A percentile compares a stretch with the other conserved stretches of the same genome.
Evolutionary conservation across 2,797 vertebrate species (phyloP).

Genomic region (Benthosema pterotum): DNA sequence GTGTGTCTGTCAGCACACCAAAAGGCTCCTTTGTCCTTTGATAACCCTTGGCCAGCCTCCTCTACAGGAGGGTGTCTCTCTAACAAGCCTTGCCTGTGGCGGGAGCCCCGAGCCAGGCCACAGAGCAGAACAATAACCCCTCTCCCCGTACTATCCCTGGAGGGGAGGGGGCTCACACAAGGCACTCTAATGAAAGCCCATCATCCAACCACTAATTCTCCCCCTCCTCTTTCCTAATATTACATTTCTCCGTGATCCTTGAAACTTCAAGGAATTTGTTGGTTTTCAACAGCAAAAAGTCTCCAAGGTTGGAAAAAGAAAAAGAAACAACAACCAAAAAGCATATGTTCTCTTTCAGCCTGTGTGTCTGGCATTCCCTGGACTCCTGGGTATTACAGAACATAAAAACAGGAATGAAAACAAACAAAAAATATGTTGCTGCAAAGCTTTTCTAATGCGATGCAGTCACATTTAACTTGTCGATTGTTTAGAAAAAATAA

Average conservation of each 20-base stretch:
- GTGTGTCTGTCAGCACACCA: constrained; percentile 76
- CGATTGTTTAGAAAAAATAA: too few species aligned
- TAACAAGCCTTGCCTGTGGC: constrained; percentile 68
- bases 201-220: constrained; percentile 5
- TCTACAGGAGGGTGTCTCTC: constrained; percentile 72
- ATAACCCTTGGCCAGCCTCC: constrained; percentile 71
- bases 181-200: constrained; percentile 67
- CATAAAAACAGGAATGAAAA: constrained; percentile 43
- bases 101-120: constrained; percentile 62
- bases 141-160: constrained; percentile 43
- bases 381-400: constrained; percentile 47
- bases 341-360: too few species aligned
- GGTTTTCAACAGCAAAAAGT: constrained; percentile 39
- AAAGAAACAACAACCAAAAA: too few species aligned
- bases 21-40: constrained; percentile 80
- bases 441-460: too few species aligned
- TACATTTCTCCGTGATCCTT: constrained; percentile 40
- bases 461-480: too few species aligned
- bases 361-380: not conserved
- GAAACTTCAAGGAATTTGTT: constrained; percentile 36
- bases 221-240: constrained; percentile 26
- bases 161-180: constrained; percentile 40
- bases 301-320: constrained; percentile 18
- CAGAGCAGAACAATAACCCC: constrained; percentile 63
- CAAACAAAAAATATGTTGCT: constrained; percentile 7